A percentile compares a stretch with the other conserved stretches of the same genome.
Evolutionary conservation across 2,888 invertebrate species (phyloP).

Genomic region (Acrobeloides nanus): DNA sequence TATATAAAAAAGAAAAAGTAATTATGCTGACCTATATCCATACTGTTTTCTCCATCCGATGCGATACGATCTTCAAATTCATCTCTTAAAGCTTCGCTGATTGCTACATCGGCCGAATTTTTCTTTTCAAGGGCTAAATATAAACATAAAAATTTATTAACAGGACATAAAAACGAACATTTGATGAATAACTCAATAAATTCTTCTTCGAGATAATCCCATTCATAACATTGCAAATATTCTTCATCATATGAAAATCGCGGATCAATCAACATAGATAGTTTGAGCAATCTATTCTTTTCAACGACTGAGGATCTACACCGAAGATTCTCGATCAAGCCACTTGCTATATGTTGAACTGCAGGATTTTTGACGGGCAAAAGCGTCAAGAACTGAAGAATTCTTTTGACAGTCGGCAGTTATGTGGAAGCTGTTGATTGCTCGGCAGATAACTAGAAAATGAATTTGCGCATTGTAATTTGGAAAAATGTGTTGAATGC

Average conservation of each 20-base stretch:
- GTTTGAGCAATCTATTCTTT: neutral
- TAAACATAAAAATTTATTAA: too few relatives aligned
- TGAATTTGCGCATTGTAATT: too few relatives aligned
- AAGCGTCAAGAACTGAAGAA: neutral
- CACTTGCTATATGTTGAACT: neutral
- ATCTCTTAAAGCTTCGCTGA: too few relatives aligned
- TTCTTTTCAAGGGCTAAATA: too few relatives aligned
- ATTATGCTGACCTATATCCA: too few relatives aligned
- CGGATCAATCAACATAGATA: conserved; percentile 2
- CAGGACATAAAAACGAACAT: too few relatives aligned
- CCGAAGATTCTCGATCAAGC: conserved; percentile 1
- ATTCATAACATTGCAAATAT: conserved; percentile 3
- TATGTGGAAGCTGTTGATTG: conserved; percentile 2
- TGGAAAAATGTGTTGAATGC: too few relatives aligned
- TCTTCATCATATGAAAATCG: conserved; percentile 3
- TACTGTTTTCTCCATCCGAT: too few relatives aligned
- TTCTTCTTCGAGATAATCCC: conserved; percentile 3
- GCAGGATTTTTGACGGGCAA: neutral
- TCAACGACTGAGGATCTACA: neutral
- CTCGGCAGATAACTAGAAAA: too few relatives aligned
- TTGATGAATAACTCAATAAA: neutral
- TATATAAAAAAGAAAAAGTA: too few relatives aligned
- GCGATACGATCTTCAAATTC: too few relatives aligned
- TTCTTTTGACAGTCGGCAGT: conserved; percentile 4
- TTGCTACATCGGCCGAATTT: too few relatives aligned